Conservation (phyloP, 2,888 invertebrate species). For the Drosophila heteroneura region DNA sequence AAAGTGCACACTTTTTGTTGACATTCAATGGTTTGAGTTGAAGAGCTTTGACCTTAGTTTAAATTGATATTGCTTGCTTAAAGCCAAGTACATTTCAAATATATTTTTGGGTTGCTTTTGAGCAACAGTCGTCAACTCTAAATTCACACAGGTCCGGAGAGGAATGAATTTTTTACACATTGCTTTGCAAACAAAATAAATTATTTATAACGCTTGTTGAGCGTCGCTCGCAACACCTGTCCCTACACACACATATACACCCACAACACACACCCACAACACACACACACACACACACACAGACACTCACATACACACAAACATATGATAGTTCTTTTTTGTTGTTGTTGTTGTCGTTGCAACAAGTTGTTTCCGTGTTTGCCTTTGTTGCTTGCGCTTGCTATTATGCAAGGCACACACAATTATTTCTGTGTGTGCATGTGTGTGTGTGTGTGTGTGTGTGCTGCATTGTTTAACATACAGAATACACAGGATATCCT, state of each 20-base stretch:
- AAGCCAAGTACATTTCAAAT: conserved; percentile 20
- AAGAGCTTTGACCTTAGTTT: conserved; percentile 1
- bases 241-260: conserved; percentile 7
- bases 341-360: conserved; percentile 54
- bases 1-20: not conserved
- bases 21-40: not conserved
- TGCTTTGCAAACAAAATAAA: conserved; percentile 70
- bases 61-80: conserved; percentile 17
- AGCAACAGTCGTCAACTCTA: not conserved
- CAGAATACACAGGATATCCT: conserved; percentile 62
- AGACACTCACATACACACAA: conserved; percentile 14
- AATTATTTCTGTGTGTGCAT: conserved; percentile 21
- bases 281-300: conserved; percentile 5
- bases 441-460: conserved; percentile 26
- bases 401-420: conserved; percentile 61
- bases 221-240: conserved; percentile 28
- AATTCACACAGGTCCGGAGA: conserved; percentile 1
- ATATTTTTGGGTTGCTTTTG: conserved; percentile 12
- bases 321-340: conserved; percentile 5
- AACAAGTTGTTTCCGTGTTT: conserved; percentile 80
- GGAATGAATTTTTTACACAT: conserved; percentile 65
- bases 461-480: conserved; percentile 50
- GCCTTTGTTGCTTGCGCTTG: conserved; percentile 54
- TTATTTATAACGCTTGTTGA: conserved; percentile 66
- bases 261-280: conserved; percentile 30